Base-by-base conservation (phyloP, 2,888 invertebrate species). In the Archaeoteleia sp. region DNA sequence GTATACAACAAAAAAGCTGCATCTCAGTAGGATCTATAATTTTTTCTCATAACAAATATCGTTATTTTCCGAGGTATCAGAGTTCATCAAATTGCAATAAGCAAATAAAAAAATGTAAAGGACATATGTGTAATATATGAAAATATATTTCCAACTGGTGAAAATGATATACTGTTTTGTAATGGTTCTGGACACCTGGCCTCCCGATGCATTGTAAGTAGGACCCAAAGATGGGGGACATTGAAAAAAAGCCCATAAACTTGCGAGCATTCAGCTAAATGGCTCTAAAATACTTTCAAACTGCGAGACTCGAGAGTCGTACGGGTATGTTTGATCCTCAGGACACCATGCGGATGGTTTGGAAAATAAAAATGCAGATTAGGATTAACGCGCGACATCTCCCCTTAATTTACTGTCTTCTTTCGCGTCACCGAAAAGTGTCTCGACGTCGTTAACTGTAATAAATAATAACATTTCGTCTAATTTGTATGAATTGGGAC, bases 111-210 rank as follows among this genome's bases (percentile, higher is more conserved):
- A 23, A 23, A 23, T 5, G 4, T 7, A 23, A 5, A 5, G 4
- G 23, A 4, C 4, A 23, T 7, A 23, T 5, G 7, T 23, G 7
- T 5, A 5, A 55, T 48, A 43, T 63, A 66, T 48, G 66, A 66
- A 67, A 67, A 67, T 67, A 67, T 61, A 61, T 67, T 67, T 67
- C 53, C 67, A 67, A 51, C 65, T 66, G 58, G 73, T 75, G 77
- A 78, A 80, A 83, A 78, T 85, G 83, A 85, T 84, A 82, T 84
- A 85, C 78, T 77, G 83, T 79, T 80, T 74, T 78, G 82, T 85
- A 85, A 84, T 85, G 82, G 84, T 78, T 76, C 75, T 67, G 76
- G 77, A 78, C 74, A 72, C 71, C 66, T 72, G 72, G 72, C 40
- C 55, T 40, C 34, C 23, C 29, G 35, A 35, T 48, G 60, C 60